Percentiles rank a stretch among this genome's conserved stretches.
phyloP scores from a whole-genome alignment of 2,113 vertebrate genomes.

The Gila orcuttii region DNA sequence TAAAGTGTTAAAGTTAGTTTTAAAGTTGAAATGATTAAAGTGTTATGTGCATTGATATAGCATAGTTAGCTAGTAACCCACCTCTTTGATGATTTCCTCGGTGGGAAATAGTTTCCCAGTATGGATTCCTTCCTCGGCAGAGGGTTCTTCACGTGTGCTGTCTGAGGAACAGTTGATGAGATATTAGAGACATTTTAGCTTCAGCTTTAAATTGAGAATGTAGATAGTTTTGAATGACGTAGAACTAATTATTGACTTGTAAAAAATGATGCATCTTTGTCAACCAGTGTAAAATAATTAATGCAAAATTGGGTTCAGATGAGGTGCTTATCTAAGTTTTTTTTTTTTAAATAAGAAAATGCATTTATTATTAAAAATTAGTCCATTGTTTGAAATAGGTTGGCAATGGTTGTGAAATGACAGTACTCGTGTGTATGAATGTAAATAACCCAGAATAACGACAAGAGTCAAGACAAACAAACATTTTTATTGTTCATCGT shows the following conservation, averaged over 20 bases:
- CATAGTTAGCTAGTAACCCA: constrained; percentile 61
- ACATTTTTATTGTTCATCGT: constrained; percentile 51
- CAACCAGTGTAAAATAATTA: background rate
- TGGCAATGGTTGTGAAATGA: background rate
- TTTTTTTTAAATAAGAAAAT: too few relatives aligned
- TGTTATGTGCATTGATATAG: background rate
- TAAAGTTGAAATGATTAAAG: too few relatives aligned
- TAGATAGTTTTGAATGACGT: background rate
- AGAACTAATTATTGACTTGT: background rate
- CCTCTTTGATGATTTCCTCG: constrained; percentile 76
- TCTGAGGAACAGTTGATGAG: constrained; percentile 66
- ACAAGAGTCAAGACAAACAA: constrained; percentile 32
- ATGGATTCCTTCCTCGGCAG: constrained; percentile 81
- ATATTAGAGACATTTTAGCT: constrained; percentile 52
- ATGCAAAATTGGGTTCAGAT: background rate
- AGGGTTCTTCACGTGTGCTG: constrained; percentile 67
- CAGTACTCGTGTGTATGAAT: background rate
- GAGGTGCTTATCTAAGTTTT: background rate
- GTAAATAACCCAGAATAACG: constrained; percentile 33
- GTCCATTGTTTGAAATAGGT: background rate
- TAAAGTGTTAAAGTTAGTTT: too few relatives aligned
- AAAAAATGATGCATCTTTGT: background rate
- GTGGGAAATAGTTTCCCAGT: constrained; percentile 77
- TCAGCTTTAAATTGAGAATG: constrained; percentile 43
- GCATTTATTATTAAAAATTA: too few relatives aligned